Conservation (phyloP, 2,888 invertebrate genomes). For the Leptopilina syphax region DNA sequence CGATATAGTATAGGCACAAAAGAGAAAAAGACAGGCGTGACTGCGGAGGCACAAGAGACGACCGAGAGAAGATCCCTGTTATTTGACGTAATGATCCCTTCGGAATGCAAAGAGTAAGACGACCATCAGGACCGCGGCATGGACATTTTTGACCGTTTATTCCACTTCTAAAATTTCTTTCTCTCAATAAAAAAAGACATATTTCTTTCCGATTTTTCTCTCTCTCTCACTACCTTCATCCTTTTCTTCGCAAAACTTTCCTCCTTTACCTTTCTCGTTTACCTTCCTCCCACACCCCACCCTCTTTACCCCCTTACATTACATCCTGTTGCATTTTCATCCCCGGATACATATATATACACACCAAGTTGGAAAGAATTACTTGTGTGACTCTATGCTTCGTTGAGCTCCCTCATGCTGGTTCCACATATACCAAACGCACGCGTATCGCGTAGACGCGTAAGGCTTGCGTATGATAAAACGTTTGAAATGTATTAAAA, state of each 20-base stretch:
- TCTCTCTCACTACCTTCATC: constrained; percentile 10
- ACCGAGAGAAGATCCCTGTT: constrained; percentile 64
- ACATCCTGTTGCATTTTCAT: constrained; percentile 33
- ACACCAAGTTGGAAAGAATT: constrained; percentile 17
- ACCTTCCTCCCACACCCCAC: background rate
- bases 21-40: constrained; percentile 45
- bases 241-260: background rate
- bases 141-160: constrained; percentile 54
- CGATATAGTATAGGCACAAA: constrained; percentile 34
- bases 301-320: background rate
- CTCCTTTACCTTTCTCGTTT: no score
- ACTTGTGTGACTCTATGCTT: constrained; percentile 30
- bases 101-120: constrained; percentile 60
- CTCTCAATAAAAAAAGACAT: constrained; percentile 45
- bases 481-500: no score
- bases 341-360: constrained; percentile 4
- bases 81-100: constrained; percentile 68
- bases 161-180: constrained; percentile 57
- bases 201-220: constrained; percentile 2
- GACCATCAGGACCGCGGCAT: constrained; percentile 42
- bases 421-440: no score
- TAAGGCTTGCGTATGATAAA: no score
- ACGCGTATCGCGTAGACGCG: no score
- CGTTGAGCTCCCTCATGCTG: background rate
- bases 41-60: constrained; percentile 35